Evolutionary conservation across 1,140 invertebrate genomes (phyloP).

Genomic region (Drosophila orosa): DNA sequence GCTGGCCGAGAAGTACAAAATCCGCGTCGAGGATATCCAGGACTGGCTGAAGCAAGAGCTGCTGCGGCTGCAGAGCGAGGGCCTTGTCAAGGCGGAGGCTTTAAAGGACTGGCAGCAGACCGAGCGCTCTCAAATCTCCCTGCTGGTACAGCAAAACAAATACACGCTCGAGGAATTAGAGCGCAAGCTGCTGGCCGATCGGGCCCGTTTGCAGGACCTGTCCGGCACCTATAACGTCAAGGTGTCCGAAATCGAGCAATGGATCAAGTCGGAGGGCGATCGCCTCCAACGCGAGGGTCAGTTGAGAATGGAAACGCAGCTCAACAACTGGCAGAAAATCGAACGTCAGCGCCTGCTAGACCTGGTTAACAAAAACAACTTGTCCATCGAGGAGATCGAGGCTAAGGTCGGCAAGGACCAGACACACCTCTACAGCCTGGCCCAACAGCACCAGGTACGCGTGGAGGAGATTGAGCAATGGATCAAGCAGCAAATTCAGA

Average conservation of each 20-base stretch:
- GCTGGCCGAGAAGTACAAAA: slow-evolving; percentile 75
- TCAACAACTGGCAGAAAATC: slow-evolving; percentile 80
- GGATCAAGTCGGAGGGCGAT: slow-evolving; percentile 76
- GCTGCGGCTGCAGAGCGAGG: slow-evolving; percentile 69
- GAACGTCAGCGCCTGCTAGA: slow-evolving; percentile 72
- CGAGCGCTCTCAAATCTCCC: slow-evolving; percentile 63
- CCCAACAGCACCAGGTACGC: slow-evolving; percentile 78
- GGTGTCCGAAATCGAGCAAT: slow-evolving; percentile 74
- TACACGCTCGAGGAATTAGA: slow-evolving; percentile 76
- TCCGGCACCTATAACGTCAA: slow-evolving; percentile 74
- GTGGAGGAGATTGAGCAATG: slow-evolving; percentile 82
- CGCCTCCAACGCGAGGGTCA: slow-evolving; percentile 75
- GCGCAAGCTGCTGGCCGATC: slow-evolving; percentile 65
- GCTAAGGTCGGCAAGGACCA: slow-evolving; percentile 69
- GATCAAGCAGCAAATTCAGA: slow-evolving; percentile 76
- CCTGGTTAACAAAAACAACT: slow-evolving; percentile 72
- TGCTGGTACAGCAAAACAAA: slow-evolving; percentile 69
- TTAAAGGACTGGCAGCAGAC: slow-evolving; percentile 77
- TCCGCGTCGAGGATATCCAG: slow-evolving; percentile 74
- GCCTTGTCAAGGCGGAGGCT: slow-evolving; percentile 72
- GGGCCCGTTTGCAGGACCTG: slow-evolving; percentile 62
- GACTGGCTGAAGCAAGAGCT: slow-evolving; percentile 80
- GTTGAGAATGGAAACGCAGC: slow-evolving; percentile 68
- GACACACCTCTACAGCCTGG: slow-evolving; percentile 71
- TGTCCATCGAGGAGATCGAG: slow-evolving; percentile 77